Evolutionary conservation across 2,797 vertebrate genomes (phyloP).

Genomic region (Chelon labrosus): DNA sequence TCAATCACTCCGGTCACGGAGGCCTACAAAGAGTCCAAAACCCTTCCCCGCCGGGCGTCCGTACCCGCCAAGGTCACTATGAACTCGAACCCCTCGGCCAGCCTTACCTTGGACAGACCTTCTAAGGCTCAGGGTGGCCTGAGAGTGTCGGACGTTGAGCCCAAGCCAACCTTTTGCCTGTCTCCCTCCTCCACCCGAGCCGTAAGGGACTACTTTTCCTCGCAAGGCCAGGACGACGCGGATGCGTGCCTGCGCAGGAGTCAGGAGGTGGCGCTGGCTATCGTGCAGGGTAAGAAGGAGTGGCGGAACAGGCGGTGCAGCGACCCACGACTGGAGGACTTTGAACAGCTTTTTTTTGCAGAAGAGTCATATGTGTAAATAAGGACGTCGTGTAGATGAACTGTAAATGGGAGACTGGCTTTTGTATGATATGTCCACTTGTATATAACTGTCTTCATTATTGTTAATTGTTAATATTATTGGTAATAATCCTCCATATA

Average conservation of each 20-base stretch:
- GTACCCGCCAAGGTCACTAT: conserved; percentile 60
- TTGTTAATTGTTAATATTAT: conserved; percentile 9
- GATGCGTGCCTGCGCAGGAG: conserved; percentile 77
- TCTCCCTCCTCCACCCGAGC: conserved; percentile 78
- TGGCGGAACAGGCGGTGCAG: conserved; percentile 86
- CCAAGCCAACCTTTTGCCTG: conserved; percentile 70
- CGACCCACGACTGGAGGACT: conserved; percentile 87
- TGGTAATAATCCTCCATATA: conserved; percentile 16
- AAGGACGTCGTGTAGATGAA: conserved; percentile 37
- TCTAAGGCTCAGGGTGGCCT: conserved; percentile 52
- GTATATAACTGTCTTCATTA: conserved; percentile 17
- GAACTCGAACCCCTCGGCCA: conserved; percentile 22
- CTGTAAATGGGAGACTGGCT: conserved; percentile 30
- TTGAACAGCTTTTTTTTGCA: conserved; percentile 89
- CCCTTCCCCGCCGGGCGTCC: conserved; percentile 67
- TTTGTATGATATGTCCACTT: conserved; percentile 15
- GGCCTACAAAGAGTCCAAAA: conserved; percentile 41
- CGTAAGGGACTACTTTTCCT: conserved; percentile 80
- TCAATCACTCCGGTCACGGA: conserved; percentile 60
- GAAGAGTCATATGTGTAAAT: conserved; percentile 89
- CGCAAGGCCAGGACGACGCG: conserved; percentile 71
- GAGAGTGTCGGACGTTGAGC: conserved; percentile 65
- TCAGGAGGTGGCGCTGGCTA: conserved; percentile 80
- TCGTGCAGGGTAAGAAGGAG: conserved; percentile 82
- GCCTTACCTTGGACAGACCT: conserved; percentile 67